Evolutionary conservation across 92 coral and sea anemone species (phyloP).

Genomic region (Paragorgia papillata): DNA sequence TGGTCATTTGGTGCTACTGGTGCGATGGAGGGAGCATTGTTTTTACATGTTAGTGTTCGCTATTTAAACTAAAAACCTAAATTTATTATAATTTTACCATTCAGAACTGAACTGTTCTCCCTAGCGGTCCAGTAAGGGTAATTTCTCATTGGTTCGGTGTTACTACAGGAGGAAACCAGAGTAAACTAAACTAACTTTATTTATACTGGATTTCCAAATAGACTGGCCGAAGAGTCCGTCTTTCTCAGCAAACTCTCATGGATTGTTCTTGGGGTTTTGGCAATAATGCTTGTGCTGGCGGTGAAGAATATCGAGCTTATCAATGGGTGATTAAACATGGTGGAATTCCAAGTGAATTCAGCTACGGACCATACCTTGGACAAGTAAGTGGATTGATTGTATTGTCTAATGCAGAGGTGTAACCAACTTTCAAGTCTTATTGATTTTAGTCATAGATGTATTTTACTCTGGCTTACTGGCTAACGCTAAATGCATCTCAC

Average conservation of each 20-base stretch:
- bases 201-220: conserved; percentile 22
- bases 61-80: too few species aligned
- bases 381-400: conserved; percentile 63
- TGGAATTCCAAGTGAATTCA: conserved; percentile 85
- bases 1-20: conserved; percentile 99
- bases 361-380: conserved; percentile 90
- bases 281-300: conserved; percentile 95
- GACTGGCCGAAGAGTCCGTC: conserved; percentile 76
- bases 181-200: too few species aligned
- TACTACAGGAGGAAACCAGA: too few species aligned
- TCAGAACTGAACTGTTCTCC: too few species aligned
- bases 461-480: too few species aligned
- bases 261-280: conserved; percentile 98
- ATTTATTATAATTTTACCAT: too few species aligned
- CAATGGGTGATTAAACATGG: conserved; percentile 95
- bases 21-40: conserved; percentile 92
- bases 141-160: too few species aligned
- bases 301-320: conserved; percentile 90
- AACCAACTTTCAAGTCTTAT: too few species aligned
- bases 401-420: too few species aligned
- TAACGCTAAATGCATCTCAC: too few species aligned
- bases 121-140: too few species aligned
- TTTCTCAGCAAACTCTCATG: conserved; percentile 88
- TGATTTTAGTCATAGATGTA: too few species aligned
- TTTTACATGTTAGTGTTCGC: conserved; percentile 49